Base-by-base conservation (phyloP, 2,113 vertebrate species). In the Tringa solitaria region DNA sequence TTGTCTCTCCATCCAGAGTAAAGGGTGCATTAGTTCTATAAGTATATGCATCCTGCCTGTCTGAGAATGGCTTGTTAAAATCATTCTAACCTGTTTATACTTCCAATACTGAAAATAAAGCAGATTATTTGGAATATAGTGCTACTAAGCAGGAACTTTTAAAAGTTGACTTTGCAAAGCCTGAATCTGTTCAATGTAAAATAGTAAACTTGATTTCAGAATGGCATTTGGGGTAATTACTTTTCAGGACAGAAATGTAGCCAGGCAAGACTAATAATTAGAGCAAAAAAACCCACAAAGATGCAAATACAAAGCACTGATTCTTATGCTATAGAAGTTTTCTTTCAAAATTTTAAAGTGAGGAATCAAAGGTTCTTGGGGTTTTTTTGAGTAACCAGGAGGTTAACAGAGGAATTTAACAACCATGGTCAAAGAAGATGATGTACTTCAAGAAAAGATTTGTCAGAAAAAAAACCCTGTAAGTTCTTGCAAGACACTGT, bases 391-490 rank as follows among this genome's bases (percentile, higher is more conserved):
- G 8, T 51, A 77, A 74, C 39, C 27, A 22, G 4, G 14, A 77
- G 28, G 16, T 78, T 87, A 95, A 53, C 8, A 84, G n/a, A 69
- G 3, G 30, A 81, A 48, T 60, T 61, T 70, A 70, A 70, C 26
- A 63, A 24, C 8, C 4, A 70, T 10, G 14, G 15, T 61, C 33
- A 74, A 89, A 76, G 37, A 90, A 75, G 26, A 76, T 14, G 2
- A 73, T 84, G 20, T 43, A 60, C 3, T 81, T 89, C 21, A 15
- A 27, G 51, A 54, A 51, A 37, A 65, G 3, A 43, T 57, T 50
- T 57, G 0, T 18, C 30, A 46, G 28, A 8, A n/a, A 4, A 4
- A n/a, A n/a, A 67, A 35, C 8, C 2, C 53, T 5, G 3, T 13
- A 56, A 3, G 7, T 43, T 69, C 50, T 53, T 61, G 12, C 0